Evolutionary conservation across 2,113 vertebrate genomes (phyloP).

Genomic region (Pterocles gutturalis): DNA sequence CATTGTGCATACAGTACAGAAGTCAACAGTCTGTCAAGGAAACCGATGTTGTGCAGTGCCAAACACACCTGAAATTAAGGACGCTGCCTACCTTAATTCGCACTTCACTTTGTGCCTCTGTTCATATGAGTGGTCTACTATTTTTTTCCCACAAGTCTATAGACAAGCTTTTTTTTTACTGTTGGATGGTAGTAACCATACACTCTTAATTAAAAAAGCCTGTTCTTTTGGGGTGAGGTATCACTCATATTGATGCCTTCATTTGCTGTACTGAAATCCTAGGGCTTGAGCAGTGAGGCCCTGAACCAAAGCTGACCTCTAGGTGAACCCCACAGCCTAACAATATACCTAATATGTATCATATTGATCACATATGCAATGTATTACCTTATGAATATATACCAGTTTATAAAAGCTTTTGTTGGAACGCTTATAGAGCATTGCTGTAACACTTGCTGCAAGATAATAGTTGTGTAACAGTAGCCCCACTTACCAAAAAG

Average conservation of each 20-base stretch:
- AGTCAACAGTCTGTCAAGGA: background rate
- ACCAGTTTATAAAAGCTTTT: too few species aligned
- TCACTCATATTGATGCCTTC: background rate
- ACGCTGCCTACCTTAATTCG: fast-evolving
- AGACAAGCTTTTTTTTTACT: background rate
- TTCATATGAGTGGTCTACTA: fast-evolving
- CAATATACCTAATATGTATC: too few species aligned
- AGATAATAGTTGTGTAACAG: too few species aligned
- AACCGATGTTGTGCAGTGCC: background rate
- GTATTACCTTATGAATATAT: too few species aligned
- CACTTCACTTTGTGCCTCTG: background rate
- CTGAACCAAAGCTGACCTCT: too few species aligned
- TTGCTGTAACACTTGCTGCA: too few species aligned
- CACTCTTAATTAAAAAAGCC: background rate
- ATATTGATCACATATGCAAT: too few species aligned
- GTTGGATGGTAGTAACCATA: background rate
- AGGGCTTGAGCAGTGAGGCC: too few species aligned
- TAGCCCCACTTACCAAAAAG: too few species aligned
- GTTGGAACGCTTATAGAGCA: too few species aligned
- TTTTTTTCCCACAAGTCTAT: background rate
- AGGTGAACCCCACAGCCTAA: too few species aligned
- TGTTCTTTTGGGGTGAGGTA: background rate
- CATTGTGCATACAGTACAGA: background rate
- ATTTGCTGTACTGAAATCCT: background rate
- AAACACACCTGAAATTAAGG: background rate